phyloP scores from a whole-genome alignment of 2,113 vertebrate genomes.

The Rhinolophus sinicus region DNA sequence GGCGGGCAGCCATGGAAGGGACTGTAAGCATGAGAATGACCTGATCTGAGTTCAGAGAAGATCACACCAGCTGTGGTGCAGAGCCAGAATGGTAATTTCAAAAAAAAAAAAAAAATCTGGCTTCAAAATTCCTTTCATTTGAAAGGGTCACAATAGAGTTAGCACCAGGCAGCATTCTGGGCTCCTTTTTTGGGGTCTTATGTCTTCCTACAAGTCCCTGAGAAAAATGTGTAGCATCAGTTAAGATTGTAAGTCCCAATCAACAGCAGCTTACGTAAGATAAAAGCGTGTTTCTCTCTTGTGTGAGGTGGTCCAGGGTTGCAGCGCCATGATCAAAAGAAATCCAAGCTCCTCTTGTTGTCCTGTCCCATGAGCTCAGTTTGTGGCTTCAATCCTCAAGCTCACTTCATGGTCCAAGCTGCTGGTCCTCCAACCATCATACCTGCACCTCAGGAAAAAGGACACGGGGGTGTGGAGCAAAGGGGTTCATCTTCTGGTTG shows the following conservation, averaged over 20 bases:
- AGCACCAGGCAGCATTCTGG: neutral
- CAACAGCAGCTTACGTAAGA: neutral
- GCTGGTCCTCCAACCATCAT: neutral
- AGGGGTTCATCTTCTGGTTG: no score
- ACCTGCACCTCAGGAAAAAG: neutral
- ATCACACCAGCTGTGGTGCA: no score
- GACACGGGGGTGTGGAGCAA: neutral
- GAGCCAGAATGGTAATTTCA: neutral
- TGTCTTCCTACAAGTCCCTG: neutral
- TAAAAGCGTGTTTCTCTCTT: neutral
- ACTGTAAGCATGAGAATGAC: neutral
- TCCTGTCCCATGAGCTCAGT: neutral
- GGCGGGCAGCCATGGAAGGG: neutral
- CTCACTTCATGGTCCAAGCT: neutral
- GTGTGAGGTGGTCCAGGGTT: neutral
- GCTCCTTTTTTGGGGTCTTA: neutral
- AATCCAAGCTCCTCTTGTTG: neutral
- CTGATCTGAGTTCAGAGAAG: neutral
- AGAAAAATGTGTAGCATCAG: neutral
- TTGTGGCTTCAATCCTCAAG: neutral
- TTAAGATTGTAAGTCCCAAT: neutral
- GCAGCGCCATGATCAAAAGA: neutral
- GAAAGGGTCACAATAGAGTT: neutral
- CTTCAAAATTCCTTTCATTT: neutral
- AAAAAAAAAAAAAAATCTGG: neutral